Base-by-base conservation (phyloP, 2,113 vertebrate species). In the Rafetus swinhoei region DNA sequence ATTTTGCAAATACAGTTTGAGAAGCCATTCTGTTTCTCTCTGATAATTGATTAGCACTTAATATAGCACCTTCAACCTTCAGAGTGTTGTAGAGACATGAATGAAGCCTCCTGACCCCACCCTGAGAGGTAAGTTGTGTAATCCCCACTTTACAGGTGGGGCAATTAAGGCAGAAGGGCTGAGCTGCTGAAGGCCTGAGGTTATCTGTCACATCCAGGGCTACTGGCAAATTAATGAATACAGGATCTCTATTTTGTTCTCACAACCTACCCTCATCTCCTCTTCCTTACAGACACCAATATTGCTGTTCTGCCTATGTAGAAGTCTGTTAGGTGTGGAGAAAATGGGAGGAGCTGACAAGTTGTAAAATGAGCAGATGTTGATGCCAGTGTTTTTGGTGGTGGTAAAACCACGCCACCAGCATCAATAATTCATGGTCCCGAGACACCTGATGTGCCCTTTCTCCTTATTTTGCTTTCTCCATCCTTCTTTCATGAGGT, bases 61-160 rank as follows among this genome's bases (percentile, higher is more conserved):
- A 80, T 77, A 11, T 81, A 81, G 32, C 35, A 65, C 9, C 0
- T 76, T 86, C 86, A 25, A 7, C 62, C 88, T 94, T 82, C 50
- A 60, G 12, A 56, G 22, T 54, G 1, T 4, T 57, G 1, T 81
- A 88, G 14, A 22, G 69, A 0, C 62, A 9, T 27, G 86, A 79
- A 55, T 50, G 59, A 88, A 89, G 65, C 59, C 65, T 92, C 1
- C 0, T 52, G 90, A 52, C 27, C 84, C 39, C 83, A 18, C 35
- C 56, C 80, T 84, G 74, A 59, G 85, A 91, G 90, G 91, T 95
- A 85, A 89, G 90, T 90, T 9, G 14, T 16, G 24, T 77, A 65
- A 54, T 2, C 9, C 62, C 6, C 8, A 0, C 62, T 94, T 84
- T 74, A 39, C 8, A 3, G 0, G 0, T 29, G 55, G 76, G 18